Conservation (phyloP, 2,113 vertebrate species). For the Dolichotis patagonum region DNA sequence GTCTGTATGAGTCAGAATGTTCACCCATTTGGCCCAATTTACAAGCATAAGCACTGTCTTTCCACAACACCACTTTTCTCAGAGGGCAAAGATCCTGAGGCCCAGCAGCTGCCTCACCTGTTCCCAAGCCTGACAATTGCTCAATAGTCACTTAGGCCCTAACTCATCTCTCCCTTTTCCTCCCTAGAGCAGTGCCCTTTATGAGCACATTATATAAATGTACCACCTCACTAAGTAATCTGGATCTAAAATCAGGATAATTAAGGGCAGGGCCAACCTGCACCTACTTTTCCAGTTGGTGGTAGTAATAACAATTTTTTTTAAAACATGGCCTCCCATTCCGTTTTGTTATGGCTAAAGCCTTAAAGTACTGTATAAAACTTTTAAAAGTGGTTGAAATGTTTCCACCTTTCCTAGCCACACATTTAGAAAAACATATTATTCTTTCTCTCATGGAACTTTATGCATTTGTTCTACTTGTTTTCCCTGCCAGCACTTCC, state of each 20-base stretch:
- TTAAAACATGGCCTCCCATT: neutral
- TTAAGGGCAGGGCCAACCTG: neutral
- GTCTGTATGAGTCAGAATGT: neutral
- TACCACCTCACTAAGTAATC: neutral
- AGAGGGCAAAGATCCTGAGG: neutral
- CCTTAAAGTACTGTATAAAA: neutral
- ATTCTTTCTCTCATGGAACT: neutral
- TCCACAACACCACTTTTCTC: neutral
- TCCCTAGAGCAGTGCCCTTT: neutral
- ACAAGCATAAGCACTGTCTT: neutral
- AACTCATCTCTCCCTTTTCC: neutral
- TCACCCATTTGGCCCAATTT: neutral
- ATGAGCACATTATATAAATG: neutral
- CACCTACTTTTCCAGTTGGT: neutral
- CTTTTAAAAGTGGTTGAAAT: neutral
- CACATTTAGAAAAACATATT: neutral
- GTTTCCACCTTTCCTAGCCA: neutral
- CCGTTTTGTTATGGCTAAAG: neutral
- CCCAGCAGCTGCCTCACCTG: neutral
- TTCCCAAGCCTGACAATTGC: accelerated
- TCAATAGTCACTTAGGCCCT: too few relatives aligned
- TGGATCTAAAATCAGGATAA: neutral
- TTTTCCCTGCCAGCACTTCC: neutral
- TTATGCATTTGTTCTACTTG: neutral
- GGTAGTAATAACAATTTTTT: neutral